Base-by-base conservation (phyloP, 2,113 vertebrate genomes). In the Cinclus mexicanus region DNA sequence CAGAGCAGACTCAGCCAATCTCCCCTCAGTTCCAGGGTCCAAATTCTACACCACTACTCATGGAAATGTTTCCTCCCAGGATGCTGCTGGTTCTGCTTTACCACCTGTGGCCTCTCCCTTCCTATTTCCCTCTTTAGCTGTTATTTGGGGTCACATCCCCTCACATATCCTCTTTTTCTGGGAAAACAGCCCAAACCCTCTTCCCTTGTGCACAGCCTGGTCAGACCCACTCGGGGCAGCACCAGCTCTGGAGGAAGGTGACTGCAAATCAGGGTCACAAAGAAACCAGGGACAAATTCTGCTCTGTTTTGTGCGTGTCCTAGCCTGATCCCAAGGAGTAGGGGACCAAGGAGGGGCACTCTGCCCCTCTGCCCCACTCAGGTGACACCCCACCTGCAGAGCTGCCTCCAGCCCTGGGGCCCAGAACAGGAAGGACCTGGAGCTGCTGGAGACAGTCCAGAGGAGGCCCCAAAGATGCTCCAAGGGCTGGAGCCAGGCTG, bases 391-490 rank as follows among this genome's bases (percentile, higher is more conserved):
- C 46, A 74, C 55, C 63, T 78, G 63, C 72, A 87, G 72, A 87
- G 46, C 55, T 78, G 33, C 46, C 44, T 46, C 53, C 82, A 64
- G 82, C 59, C 59, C 63, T 52, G 61, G 56, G 60, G 11, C 22
- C 31, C 63, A 53, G 63, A 72, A 52, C 35, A 23, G 46, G 33
- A 14, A 1, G 55, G 39, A 60, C 8, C 22, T 60, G 83, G 55
- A 77, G 63, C 72, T 69, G 55, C 33, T 69, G 83, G 11, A 44
- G 18, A 0, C 0, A 68, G 33, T 1, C 63, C 83, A 76, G 61
- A 59, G 71, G 46, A 76, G 19, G 2, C 23, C 6, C 6, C 0
- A 0, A 14, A n/a, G 44, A 0, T 31, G 29, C 9, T 57, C 20
- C 31, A 1, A 28, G 52, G 29, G 42, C 52, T 57, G 70, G 42